Evolutionary conservation across 2,797 vertebrate genomes (phyloP).

Genomic region (Melanotaenia nigrans): DNA sequence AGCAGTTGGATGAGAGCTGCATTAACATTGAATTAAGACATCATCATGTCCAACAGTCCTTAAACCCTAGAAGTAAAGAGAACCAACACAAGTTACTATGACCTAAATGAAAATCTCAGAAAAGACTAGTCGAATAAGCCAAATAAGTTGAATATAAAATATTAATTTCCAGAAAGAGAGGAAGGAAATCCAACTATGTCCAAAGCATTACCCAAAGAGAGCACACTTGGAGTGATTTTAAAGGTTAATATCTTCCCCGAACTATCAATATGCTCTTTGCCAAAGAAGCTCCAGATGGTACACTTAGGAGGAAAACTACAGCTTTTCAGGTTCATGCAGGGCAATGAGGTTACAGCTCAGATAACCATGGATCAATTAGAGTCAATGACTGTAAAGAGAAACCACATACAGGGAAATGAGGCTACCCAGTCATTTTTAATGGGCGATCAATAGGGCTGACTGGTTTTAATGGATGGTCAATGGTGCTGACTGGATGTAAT

Average conservation of each 20-base stretch:
- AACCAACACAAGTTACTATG: no score
- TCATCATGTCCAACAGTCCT: no score
- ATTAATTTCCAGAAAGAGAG: not conserved
- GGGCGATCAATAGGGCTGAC: slow-evolving; percentile 66
- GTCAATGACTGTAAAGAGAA: slow-evolving; percentile 31
- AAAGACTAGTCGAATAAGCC: not conserved
- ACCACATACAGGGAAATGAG: slow-evolving; percentile 48
- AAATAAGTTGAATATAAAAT: not conserved
- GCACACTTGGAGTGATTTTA: not conserved
- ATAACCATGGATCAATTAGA: slow-evolving; percentile 66
- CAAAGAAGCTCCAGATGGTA: slow-evolving; percentile 33
- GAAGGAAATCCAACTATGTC: not conserved
- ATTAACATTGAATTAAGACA: no score
- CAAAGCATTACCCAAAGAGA: slow-evolving; percentile 6
- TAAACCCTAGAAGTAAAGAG: no score
- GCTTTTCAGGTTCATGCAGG: slow-evolving; percentile 14
- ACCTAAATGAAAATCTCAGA: no score
- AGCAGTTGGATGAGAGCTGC: no score
- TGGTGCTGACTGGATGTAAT: slow-evolving; percentile 52
- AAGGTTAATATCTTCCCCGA: slow-evolving; percentile 21
- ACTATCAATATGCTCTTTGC: slow-evolving; percentile 19
- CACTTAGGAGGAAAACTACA: slow-evolving; percentile 10
- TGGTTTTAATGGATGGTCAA: slow-evolving; percentile 67
- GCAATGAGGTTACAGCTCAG: slow-evolving; percentile 47
- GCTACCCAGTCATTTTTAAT: slow-evolving; percentile 51